Evolutionary conservation across 2,113 vertebrate species (phyloP).

Genomic region (Sorex fumeus): DNA sequence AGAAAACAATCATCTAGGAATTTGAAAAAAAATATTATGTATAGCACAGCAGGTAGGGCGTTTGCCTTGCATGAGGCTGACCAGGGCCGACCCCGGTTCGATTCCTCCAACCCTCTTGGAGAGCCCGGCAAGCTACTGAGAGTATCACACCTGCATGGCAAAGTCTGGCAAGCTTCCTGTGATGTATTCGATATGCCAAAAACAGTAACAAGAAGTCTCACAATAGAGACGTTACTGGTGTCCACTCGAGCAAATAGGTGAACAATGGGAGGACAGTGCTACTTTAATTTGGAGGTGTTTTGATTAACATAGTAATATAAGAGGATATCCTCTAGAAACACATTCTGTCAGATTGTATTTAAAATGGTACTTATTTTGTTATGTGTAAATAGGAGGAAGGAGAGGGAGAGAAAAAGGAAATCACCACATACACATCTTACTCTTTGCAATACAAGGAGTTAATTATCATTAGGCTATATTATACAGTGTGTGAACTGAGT

Average conservation of each 20-base stretch:
- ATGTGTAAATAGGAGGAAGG: slow-evolving; percentile 4
- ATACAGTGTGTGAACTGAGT: slow-evolving; percentile 74
- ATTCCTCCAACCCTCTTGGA: no score
- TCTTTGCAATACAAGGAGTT: slow-evolving; percentile 68
- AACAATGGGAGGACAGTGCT: no score
- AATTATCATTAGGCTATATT: slow-evolving; percentile 82
- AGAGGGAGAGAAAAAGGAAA: slow-evolving; percentile 24
- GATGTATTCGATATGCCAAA: no score
- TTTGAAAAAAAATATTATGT: neutral
- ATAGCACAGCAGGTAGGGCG: no score
- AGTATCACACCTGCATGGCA: no score
- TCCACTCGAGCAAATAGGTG: no score
- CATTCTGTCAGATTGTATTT: neutral
- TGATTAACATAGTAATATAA: slow-evolving; percentile 19
- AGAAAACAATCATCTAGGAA: neutral
- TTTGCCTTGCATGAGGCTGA: no score
- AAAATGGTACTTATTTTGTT: slow-evolving; percentile 58
- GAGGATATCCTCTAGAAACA: neutral
- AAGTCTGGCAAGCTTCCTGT: no score
- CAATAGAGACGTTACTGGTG: no score
- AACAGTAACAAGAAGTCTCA: no score
- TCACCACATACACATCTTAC: slow-evolving; percentile 48
- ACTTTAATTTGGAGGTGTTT: slow-evolving; percentile 43
- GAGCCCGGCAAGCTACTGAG: no score
- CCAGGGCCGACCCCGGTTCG: no score